phyloP scores from a whole-genome alignment of 1,140 invertebrate species.

The Adelges cooleyi region DNA sequence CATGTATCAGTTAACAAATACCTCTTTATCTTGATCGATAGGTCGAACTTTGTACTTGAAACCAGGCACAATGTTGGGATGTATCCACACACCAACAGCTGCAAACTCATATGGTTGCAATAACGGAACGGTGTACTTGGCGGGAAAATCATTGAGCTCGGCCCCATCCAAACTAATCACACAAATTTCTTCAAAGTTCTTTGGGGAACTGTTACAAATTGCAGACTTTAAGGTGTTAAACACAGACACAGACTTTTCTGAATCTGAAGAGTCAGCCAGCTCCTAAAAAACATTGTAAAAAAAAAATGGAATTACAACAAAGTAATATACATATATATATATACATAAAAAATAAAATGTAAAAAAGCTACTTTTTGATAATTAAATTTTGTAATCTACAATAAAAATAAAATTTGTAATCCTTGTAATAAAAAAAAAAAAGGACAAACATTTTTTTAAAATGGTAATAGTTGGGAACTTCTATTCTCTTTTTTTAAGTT shows the following conservation, averaged over 20 bases:
- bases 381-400: too few species aligned
- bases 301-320: neutral
- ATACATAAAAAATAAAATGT: too few species aligned
- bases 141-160: slow-evolving; percentile 49
- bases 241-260: neutral
- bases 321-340: too few species aligned
- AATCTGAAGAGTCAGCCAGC: neutral
- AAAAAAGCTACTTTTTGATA: too few species aligned
- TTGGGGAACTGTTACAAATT: neutral
- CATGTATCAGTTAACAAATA: slow-evolving; percentile 29
- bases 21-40: slow-evolving; percentile 41
- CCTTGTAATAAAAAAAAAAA: too few species aligned
- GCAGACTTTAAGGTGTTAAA: neutral
- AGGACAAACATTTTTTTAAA: too few species aligned
- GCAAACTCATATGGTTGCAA: slow-evolving; percentile 53
- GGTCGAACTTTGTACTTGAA: slow-evolving; percentile 62
- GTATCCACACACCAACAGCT: slow-evolving; percentile 60
- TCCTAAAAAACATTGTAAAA: slow-evolving; percentile 18
- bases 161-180: slow-evolving; percentile 44
- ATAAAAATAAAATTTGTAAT: too few species aligned
- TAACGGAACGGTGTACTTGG: slow-evolving; percentile 48
- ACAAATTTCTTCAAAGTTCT: neutral
- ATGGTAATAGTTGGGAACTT: too few species aligned
- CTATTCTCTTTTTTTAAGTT: too few species aligned
- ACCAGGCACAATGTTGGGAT: slow-evolving; percentile 55